Percentiles rank a stretch among this genome's conserved stretches.
Evolutionary conservation across 1,140 invertebrate genomes (phyloP).

Genomic region (Heliconius congener): DNA sequence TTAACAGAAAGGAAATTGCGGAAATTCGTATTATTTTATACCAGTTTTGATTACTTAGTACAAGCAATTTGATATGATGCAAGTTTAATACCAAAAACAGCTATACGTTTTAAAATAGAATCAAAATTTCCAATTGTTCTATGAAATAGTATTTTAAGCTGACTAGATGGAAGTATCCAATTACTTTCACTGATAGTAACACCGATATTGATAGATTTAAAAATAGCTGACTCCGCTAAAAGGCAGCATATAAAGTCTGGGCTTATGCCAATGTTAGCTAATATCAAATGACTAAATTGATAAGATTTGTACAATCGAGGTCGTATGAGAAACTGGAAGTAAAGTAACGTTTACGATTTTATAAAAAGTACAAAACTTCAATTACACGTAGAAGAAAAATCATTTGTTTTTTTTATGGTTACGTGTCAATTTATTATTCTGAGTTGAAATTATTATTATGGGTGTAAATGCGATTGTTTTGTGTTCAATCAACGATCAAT

Average conservation of each 20-base stretch:
- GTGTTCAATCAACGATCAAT: no score
- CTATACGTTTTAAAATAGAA: neutral
- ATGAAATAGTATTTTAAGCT: constrained; percentile 17
- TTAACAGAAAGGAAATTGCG: no score
- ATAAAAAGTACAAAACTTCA: neutral
- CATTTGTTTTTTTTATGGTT: no score
- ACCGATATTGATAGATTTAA: constrained; percentile 31
- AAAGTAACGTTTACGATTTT: neutral
- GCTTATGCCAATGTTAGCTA: constrained; percentile 25
- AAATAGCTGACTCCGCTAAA: constrained; percentile 27
- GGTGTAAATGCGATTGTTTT: no score
- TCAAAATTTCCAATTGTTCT: neutral
- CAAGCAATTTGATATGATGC: neutral
- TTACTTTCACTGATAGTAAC: constrained; percentile 34
- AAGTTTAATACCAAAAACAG: neutral
- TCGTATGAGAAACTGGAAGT: neutral
- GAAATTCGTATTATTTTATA: no score
- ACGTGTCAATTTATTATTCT: no score
- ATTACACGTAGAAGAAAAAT: neutral
- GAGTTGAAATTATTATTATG: no score
- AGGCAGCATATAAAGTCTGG: constrained; percentile 22
- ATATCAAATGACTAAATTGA: constrained; percentile 28
- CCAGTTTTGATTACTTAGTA: no score
- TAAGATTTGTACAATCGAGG: constrained; percentile 20
- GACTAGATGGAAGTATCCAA: constrained; percentile 29